Conservation (phyloP, 2,888 invertebrate genomes). For the Platerodrilus igneus region DNA sequence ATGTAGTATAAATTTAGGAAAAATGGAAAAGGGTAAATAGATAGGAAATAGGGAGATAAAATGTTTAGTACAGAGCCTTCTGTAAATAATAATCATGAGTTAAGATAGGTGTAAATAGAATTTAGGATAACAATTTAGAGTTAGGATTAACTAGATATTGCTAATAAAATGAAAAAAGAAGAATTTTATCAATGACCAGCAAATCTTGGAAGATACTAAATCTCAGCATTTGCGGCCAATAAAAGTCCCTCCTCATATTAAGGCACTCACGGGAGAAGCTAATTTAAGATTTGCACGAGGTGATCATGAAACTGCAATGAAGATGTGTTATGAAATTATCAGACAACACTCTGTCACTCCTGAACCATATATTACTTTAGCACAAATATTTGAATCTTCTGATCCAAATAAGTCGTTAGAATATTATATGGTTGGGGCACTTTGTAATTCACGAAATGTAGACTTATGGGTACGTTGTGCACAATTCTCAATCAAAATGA, state of each 20-base stretch:
- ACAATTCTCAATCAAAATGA: conserved; percentile 66
- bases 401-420: conserved; percentile 79
- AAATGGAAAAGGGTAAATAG: too few relatives aligned
- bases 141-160: too few relatives aligned
- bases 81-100: too few relatives aligned
- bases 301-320: conserved; percentile 76
- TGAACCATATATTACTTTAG: conserved; percentile 86
- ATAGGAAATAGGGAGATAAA: too few relatives aligned
- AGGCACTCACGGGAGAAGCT: conserved; percentile 93
- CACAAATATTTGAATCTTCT: conserved; percentile 80
- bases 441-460: conserved; percentile 72
- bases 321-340: conserved; percentile 91
- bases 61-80: too few relatives aligned
- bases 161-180: too few relatives aligned
- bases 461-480: conserved; percentile 86
- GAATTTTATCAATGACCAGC: too few relatives aligned
- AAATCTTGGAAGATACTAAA: too few relatives aligned
- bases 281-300: conserved; percentile 84
- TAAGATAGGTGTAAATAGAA: too few relatives aligned
- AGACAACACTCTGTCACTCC: conserved; percentile 80
- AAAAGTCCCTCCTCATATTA: conserved; percentile 60
- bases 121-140: too few relatives aligned
- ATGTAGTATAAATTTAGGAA: too few relatives aligned
- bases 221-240: too few relatives aligned
- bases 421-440: conserved; percentile 79